These are phyloP conservation scores for Vanessa atalanta DNA, from an alignment of 1,140 invertebrate species.

Conservation along the genomic window DNA sequence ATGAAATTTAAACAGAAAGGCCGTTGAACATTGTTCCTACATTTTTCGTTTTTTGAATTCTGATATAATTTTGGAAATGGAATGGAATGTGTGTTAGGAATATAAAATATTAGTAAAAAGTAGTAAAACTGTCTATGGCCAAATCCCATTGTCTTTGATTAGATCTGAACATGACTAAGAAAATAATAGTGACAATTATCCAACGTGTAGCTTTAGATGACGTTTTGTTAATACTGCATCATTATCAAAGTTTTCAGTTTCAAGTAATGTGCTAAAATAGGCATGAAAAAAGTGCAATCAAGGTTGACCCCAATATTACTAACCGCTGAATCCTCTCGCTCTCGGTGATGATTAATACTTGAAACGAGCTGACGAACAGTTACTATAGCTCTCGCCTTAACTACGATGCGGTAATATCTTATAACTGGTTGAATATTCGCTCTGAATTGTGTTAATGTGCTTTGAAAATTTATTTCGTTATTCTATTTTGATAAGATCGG, in stretches of 20 bases:
- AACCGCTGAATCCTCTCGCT: constrained; percentile 4
- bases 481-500: neutral
- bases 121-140: too few species aligned
- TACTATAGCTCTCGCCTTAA: neutral
- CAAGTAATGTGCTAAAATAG: constrained; percentile 4
- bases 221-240: too few species aligned
- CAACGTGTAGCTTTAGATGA: too few species aligned
- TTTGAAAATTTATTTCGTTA: neutral
- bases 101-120: too few species aligned
- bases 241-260: neutral
- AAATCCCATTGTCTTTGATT: too few species aligned
- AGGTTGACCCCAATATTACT: constrained; percentile 14
- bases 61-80: too few species aligned
- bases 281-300: constrained; percentile 10
- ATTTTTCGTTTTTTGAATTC: too few species aligned
- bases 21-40: too few species aligned
- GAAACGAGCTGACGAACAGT: neutral
- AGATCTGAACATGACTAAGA: too few species aligned
- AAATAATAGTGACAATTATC: too few species aligned
- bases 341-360: constrained; percentile 3
- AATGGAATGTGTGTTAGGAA: too few species aligned
- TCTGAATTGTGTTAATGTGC: too few species aligned
- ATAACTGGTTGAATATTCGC: neutral
- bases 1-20: neutral
- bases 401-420: neutral